Percentiles rank a stretch among this genome's conserved stretches.
Evolutionary conservation across 2,888 invertebrate species (phyloP).

Genomic region (Poecilobothrus nobilitatus): DNA sequence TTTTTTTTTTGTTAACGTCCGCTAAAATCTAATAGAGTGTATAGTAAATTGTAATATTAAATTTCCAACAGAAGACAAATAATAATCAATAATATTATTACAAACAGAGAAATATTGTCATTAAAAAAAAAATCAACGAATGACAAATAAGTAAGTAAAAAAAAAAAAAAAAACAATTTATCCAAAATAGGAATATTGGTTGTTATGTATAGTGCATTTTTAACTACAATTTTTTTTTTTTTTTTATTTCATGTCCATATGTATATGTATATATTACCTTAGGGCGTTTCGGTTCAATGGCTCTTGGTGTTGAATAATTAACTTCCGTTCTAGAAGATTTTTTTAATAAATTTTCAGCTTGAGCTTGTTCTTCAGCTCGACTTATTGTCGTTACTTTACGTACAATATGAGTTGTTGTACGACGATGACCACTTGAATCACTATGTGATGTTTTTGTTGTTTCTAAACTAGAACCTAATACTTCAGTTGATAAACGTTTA

Average conservation of each 20-base stretch:
- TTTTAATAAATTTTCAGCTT: conserved; percentile 54
- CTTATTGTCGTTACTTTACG: conserved; percentile 82
- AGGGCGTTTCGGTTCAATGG: conserved; percentile 60
- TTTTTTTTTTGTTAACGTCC: no score
- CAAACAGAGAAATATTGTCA: no score
- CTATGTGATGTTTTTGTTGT: conserved; percentile 74
- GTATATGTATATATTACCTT: conserved; percentile 52
- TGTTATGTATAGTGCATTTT: background rate
- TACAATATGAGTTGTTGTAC: conserved; percentile 78
- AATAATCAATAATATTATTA: no score
- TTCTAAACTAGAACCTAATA: conserved; percentile 74
- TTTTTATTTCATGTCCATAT: background rate
- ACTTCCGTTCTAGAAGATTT: conserved; percentile 44
- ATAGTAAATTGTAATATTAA: no score
- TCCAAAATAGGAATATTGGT: background rate
- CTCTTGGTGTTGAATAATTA: conserved; percentile 50
- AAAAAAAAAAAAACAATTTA: background rate
- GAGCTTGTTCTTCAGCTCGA: conserved; percentile 67
- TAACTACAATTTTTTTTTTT: background rate
- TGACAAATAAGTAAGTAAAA: no score
- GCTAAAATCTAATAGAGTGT: no score
- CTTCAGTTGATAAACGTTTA: conserved; percentile 73
- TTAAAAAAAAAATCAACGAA: no score
- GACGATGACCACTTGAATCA: conserved; percentile 67
- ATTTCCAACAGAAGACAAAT: no score